These are phyloP conservation scores for Rotaria socialis DNA, from an alignment of 2,888 invertebrate species.

Conservation along the genomic window DNA sequence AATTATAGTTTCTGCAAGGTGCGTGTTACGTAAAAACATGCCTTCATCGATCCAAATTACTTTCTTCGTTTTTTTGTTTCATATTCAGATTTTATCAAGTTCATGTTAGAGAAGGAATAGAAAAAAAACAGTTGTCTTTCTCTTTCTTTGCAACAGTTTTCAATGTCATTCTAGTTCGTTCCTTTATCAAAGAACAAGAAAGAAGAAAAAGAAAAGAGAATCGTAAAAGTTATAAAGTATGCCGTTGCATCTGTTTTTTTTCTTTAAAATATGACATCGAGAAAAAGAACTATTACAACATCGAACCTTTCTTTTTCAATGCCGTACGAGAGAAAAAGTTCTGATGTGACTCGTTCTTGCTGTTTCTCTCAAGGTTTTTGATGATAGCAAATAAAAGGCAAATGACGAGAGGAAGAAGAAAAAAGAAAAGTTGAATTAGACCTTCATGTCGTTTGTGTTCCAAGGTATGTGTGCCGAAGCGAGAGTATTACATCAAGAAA, in stretches of 20 bases:
- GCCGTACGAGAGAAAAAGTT: not conserved
- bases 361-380: not conserved
- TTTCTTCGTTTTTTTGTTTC: not conserved
- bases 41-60: not conserved
- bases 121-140: not conserved
- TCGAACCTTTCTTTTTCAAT: not conserved
- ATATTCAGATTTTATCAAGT: not conserved
- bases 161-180: not conserved
- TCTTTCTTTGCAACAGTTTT: not conserved
- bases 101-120: not conserved
- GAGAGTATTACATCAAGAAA: not conserved
- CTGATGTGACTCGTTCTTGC: not conserved
- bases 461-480: not conserved
- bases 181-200: not conserved
- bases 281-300: not conserved
- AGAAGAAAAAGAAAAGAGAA: not conserved
- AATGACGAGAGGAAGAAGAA: not conserved
- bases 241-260: not conserved
- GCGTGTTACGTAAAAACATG: not conserved
- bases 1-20: not conserved
- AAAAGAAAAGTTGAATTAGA: not conserved
- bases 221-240: not conserved
- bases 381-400: not conserved
- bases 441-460: slow-evolving; percentile 12
- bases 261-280: not conserved